These are phyloP conservation scores for Yponomeuta plumbellus DNA, from an alignment of 2,888 invertebrate species.

Conservation along the genomic window DNA sequence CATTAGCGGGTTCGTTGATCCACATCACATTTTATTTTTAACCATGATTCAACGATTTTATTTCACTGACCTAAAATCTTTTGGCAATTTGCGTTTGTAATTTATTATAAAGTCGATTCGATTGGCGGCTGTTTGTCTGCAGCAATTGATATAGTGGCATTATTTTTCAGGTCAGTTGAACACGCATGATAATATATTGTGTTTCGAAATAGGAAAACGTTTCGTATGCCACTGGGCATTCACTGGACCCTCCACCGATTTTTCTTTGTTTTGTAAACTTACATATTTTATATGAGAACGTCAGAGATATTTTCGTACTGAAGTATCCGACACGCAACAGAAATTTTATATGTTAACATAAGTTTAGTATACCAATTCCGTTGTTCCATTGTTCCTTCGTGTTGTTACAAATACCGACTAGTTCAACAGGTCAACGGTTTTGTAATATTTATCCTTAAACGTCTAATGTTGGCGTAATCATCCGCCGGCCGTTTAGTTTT, in stretches of 20 bases:
- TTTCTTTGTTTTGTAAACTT: no score
- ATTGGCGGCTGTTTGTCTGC: constrained; percentile 30
- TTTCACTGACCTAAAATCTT: constrained; percentile 13
- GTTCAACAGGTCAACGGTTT: constrained; percentile 37
- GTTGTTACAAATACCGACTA: constrained; percentile 37
- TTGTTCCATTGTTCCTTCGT: constrained; percentile 40
- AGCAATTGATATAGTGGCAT: constrained; percentile 33
- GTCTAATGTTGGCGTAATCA: constrained; percentile 45
- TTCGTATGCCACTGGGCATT: no score
- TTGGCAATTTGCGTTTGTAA: constrained; percentile 6
- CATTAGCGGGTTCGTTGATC: constrained; percentile 1
- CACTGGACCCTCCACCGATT: no score
- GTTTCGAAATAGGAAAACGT: no score
- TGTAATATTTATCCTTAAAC: constrained; percentile 48
- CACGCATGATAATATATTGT: constrained; percentile 20
- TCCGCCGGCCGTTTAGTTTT: constrained; percentile 36
- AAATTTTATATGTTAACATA: no score
- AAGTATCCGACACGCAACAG: no score
- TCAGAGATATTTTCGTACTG: no score
- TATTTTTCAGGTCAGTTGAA: constrained; percentile 37
- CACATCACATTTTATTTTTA: not conserved
- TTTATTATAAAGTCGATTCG: constrained; percentile 24
- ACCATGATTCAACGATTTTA: not conserved
- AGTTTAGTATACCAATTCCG: no score
- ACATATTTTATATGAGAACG: no score